A percentile compares a stretch with the other conserved stretches of the same genome.
Conservation (phyloP, 1,140 invertebrate species). For the Nephila pilipes region DNA sequence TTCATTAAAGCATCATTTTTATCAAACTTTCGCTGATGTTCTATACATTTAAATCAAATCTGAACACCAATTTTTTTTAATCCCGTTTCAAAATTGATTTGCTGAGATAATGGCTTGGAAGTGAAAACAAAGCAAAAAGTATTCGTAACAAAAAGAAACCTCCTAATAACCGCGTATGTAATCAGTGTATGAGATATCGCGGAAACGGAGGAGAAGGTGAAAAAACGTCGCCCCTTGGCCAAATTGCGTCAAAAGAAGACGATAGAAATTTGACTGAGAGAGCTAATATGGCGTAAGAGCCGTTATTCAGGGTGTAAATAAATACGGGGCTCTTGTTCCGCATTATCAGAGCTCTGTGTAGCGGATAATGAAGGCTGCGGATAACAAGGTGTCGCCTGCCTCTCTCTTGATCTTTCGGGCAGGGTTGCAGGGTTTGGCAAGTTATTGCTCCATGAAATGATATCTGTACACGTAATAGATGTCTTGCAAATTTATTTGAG, state of each 20-base stretch:
- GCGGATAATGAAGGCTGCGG: slow-evolving; percentile 75
- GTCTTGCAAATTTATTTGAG: too few species aligned
- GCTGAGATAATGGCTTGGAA: background rate
- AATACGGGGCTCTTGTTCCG: slow-evolving; percentile 71
- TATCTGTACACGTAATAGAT: too few species aligned
- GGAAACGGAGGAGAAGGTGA: background rate
- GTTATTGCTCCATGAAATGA: background rate
- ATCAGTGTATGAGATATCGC: slow-evolving; percentile 39
- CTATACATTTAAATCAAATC: background rate
- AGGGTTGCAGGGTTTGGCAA: slow-evolving; percentile 38
- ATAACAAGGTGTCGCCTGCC: slow-evolving; percentile 75
- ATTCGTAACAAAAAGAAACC: background rate
- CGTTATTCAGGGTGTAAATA: slow-evolving; percentile 68
- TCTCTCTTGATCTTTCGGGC: slow-evolving; percentile 38
- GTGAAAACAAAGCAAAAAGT: slow-evolving; percentile 33
- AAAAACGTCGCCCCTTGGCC: slow-evolving; percentile 34
- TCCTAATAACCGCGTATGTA: slow-evolving; percentile 52
- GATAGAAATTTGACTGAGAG: slow-evolving; percentile 49
- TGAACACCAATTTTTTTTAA: background rate
- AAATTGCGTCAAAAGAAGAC: slow-evolving; percentile 64
- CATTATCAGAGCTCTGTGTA: slow-evolving; percentile 67
- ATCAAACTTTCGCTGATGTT: background rate
- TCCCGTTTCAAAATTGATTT: background rate
- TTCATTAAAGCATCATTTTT: background rate
- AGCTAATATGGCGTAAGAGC: slow-evolving; percentile 64